A percentile compares a stretch with the other conserved stretches of the same genome.
These are phyloP conservation scores for Candoia aspera DNA, from an alignment of 2,113 vertebrate species.

Conservation along the genomic window DNA sequence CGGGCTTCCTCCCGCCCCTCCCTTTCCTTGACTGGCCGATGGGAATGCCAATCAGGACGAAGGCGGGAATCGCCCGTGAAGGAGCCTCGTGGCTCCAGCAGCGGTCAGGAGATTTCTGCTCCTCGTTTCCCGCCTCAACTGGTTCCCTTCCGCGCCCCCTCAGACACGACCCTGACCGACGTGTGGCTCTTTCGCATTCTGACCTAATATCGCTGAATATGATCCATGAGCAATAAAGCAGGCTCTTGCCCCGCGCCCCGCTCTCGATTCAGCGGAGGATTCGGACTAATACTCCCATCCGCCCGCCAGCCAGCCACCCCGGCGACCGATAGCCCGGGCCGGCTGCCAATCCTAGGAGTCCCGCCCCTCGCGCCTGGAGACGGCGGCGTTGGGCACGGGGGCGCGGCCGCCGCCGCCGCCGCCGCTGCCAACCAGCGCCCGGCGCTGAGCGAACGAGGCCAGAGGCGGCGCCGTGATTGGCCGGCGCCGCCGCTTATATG, in stretches of 20 bases:
- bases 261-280: background rate
- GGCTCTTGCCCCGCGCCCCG: too few relatives aligned
- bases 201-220: background rate
- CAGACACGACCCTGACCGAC: background rate
- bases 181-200: background rate
- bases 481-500: background rate
- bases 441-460: background rate
- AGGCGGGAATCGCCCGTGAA: background rate
- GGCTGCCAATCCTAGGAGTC: background rate
- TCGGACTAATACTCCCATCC: background rate
- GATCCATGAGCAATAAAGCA: background rate
- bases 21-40: background rate
- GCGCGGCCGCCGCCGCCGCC: background rate
- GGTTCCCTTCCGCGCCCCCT: background rate
- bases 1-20: background rate
- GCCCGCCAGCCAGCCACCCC: background rate
- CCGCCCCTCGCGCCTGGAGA: background rate
- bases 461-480: background rate
- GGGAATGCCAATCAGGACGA: background rate
- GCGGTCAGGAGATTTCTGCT: background rate
- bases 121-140: background rate
- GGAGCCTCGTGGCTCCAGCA: background rate
- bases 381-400: background rate
- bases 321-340: background rate
- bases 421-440: background rate